phyloP scores from a whole-genome alignment of 2,888 invertebrate species.

The Xylophagus ater region DNA sequence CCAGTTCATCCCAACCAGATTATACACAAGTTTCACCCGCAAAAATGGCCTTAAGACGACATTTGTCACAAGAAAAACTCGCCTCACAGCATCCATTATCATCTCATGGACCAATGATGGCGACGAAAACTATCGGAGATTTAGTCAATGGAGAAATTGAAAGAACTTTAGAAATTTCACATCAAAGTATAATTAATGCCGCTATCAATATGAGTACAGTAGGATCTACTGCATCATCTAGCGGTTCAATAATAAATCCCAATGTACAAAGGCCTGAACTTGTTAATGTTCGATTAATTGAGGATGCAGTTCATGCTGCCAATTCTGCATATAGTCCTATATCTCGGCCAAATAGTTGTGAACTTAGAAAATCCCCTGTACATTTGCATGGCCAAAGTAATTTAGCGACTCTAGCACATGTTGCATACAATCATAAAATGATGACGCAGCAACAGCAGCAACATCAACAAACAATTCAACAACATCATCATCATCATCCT shows the following conservation, averaged over 20 bases:
- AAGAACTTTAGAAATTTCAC: constrained; percentile 75
- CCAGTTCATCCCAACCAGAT: constrained; percentile 44
- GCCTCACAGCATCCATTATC: constrained; percentile 43
- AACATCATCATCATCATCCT: constrained; percentile 17
- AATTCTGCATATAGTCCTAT: constrained; percentile 36
- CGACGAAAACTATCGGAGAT: constrained; percentile 75
- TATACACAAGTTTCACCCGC: constrained; percentile 75
- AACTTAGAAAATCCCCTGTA: constrained; percentile 28
- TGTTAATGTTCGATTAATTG: constrained; percentile 43
- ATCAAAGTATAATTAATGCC: constrained; percentile 79
- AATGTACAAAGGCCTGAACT: constrained; percentile 48
- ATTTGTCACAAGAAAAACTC: constrained; percentile 76
- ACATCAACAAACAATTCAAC: constrained; percentile 26
- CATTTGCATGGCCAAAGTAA: constrained; percentile 24
- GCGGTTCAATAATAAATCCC: constrained; percentile 45
- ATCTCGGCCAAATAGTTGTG: constrained; percentile 45
- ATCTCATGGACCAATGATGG: constrained; percentile 35
- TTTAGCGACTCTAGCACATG: constrained; percentile 36
- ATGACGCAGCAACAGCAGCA: constrained; percentile 14
- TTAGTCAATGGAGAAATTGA: constrained; percentile 83
- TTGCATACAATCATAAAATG: constrained; percentile 35
- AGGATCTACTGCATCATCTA: constrained; percentile 25
- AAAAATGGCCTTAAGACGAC: constrained; percentile 73
- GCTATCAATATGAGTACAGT: constrained; percentile 75
- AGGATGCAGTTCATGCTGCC: constrained; percentile 24